Evolutionary conservation across 2,888 invertebrate genomes (phyloP), one percentile per base, ranked within the genome.

Genomic region (Heteromyza rotundicornis): DNA sequence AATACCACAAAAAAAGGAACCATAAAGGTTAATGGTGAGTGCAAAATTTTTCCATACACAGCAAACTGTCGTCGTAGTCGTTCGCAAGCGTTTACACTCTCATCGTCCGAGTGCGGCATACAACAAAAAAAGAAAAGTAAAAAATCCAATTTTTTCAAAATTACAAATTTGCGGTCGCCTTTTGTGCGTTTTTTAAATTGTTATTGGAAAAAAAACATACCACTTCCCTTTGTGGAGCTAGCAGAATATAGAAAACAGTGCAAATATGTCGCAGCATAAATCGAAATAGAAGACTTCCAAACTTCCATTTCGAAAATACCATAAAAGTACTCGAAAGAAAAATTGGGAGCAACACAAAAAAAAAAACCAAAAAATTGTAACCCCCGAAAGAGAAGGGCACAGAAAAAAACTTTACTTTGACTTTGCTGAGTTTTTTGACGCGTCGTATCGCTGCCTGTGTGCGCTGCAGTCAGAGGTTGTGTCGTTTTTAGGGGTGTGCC

Each of bases 1-100:
- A 47, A 47, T 47, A 47, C 20, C 47, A 47, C 17, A 40, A 47
- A 47, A 47, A 47, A 20, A 19, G 7, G 7, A 2, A 40, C 8
- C 40, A 47, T 40, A 47, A 47, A 47, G 47, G 47, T 47, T 47
- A 47, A 20, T 47, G 47, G 47, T 47, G 47, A 47, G 47, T 47
- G 47, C 47, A 19, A 47, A 47, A 47, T 19, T 47, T 47, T 47
- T 47, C 20, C 47, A 20, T 47, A 47, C n/a, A n/a, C 47, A 47
- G 20, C 47, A 47, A 17, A 47, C 20, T 17, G 47, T 47, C 47
- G 20, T 47, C 20, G 47, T 47, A 47, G 47, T 47, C 47, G 10
- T 47, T 47, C 19, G 47, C 3, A 8, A 14, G 17, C 47, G 40
- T 40, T 40, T 40, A 40, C 3, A 40, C 40, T 40, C 8, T n/a